These are phyloP conservation scores for Macrosteles quadrilineatus DNA, from an alignment of 1,140 invertebrate genomes.

Conservation along the genomic window DNA sequence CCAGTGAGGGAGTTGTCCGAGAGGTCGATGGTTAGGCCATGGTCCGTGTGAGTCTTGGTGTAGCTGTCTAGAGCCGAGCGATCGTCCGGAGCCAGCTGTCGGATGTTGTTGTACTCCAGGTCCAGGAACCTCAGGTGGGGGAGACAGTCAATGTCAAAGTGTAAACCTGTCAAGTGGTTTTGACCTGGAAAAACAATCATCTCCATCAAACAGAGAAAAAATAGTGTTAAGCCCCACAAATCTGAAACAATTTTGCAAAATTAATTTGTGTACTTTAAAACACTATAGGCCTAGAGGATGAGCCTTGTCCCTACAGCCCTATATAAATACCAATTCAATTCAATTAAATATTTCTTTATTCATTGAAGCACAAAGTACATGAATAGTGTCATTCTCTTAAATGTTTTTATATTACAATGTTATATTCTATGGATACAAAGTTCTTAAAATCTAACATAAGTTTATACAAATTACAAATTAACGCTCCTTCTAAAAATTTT, in stretches of 20 bases:
- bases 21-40: slow-evolving; percentile 65
- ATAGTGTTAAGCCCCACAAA: background rate
- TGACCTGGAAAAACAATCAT: slow-evolving; percentile 33
- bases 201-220: slow-evolving; percentile 8
- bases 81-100: slow-evolving; percentile 58
- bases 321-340: too few relatives aligned
- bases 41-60: slow-evolving; percentile 51
- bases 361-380: too few relatives aligned
- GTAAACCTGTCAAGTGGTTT: slow-evolving; percentile 54
- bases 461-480: too few relatives aligned
- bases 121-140: slow-evolving; percentile 68
- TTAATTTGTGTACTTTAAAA: background rate
- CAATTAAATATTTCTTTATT: too few relatives aligned
- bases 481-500: too few relatives aligned
- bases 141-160: slow-evolving; percentile 69
- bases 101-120: slow-evolving; percentile 69
- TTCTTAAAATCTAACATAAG: too few relatives aligned
- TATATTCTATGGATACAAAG: too few relatives aligned
- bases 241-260: background rate
- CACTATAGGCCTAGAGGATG: background rate
- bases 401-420: too few relatives aligned
- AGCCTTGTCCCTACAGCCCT: too few relatives aligned
- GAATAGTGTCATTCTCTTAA: too few relatives aligned
- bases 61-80: slow-evolving; percentile 61
- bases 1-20: slow-evolving; percentile 68